These are phyloP conservation scores for Casuarius casuarius DNA, from an alignment of 2,113 vertebrate species.

Conservation along the genomic window DNA sequence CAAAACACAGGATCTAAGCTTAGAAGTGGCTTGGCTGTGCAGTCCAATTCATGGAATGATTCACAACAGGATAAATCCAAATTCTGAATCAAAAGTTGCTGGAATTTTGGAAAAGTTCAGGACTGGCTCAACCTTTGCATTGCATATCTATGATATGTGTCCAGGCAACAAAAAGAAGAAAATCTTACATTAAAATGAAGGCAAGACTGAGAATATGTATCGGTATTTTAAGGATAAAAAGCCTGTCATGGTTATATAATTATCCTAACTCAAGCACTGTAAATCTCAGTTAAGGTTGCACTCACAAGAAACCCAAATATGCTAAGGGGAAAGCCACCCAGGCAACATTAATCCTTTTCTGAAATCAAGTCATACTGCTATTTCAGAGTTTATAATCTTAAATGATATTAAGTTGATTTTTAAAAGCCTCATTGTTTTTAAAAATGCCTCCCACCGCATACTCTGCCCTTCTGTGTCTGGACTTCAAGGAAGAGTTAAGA, in stretches of 20 bases:
- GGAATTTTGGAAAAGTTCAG: background rate
- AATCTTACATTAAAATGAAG: background rate
- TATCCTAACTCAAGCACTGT: background rate
- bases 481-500: constrained; percentile 1
- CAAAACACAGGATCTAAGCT: background rate
- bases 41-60: accelerated
- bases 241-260: background rate
- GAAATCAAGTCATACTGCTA: background rate
- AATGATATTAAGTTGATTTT: constrained; percentile 27
- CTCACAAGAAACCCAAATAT: background rate
- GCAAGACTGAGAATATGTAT: background rate
- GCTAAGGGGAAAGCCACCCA: background rate
- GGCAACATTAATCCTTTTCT: background rate
- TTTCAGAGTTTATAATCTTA: constrained; percentile 25
- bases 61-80: background rate
- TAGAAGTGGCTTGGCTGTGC: background rate
- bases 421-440: background rate
- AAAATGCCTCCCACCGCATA: background rate
- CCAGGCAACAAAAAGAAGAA: background rate
- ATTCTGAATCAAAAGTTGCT: background rate
- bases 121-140: background rate
- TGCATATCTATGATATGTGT: background rate
- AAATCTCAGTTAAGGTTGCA: background rate
- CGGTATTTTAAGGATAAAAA: background rate
- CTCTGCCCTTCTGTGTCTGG: background rate